Base-by-base conservation (phyloP, 2,113 vertebrate species). In the Ceuthmochares aereus region DNA sequence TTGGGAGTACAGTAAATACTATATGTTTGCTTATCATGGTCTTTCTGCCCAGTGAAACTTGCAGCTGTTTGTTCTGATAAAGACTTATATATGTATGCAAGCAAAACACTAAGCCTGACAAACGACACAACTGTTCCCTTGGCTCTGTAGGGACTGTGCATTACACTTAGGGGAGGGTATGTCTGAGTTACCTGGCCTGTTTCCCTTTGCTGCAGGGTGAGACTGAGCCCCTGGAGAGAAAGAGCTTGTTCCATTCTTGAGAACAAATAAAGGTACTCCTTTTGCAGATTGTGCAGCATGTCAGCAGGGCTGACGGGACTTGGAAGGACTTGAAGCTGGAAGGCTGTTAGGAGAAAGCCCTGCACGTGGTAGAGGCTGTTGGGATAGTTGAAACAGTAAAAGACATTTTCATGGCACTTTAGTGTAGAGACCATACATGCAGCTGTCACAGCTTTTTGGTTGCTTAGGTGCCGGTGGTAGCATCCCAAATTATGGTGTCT, bases 381-480 rank as follows among this genome's bases (percentile, higher is more conserved):
- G n/a, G 19, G 60, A 22, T 54, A 40, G 37, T 8, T 75, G 59
- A 40, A 58, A 62, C 10, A 23, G 1, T 10, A 20, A 42, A 36
- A 18, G 5, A 26, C 51, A 18, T 9, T 5, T 29, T 3, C 2
- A 14, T 54, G 45, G 29, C 40, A 40, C 12, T 40, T 40, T 40
- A 40, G 20, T 6, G 20, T 47, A 63, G 27, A 49, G 36, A 58
- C 26, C 7, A 2, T 4, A 45, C 43, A n/a, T 1, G 0, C 12
- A 62, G 42, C 52, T 4, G 0, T 70, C 42, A 6, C 3, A 7
- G 42, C 21, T 47, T 66, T 22, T 40, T 73, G 54, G 16, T 37
- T 70, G 14, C 51, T 62, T 62, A 45, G 18, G 54, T 60, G 37
- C 16, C 2, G 2, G 23, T 45, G 58, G 16, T n/a, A 62, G 7